These are phyloP conservation scores for Eriocheir sinensis DNA, from an alignment of 1,140 invertebrate species.

Conservation along the genomic window DNA sequence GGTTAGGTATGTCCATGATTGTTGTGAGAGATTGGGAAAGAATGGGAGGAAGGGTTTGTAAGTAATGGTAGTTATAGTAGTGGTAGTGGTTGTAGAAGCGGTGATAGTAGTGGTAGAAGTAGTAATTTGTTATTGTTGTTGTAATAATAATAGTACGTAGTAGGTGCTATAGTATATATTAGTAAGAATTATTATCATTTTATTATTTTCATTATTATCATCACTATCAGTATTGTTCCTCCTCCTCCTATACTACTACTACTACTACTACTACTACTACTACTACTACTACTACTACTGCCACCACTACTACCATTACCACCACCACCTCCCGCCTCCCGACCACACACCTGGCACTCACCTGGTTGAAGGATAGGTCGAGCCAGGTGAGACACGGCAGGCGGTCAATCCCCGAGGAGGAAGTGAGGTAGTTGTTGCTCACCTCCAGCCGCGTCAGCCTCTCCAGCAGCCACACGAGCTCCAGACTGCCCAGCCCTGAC, in stretches of 20 bases:
- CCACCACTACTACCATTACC: not conserved
- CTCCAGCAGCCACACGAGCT: conserved; percentile 63
- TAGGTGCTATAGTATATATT: too few relatives aligned
- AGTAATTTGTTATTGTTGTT: too few relatives aligned
- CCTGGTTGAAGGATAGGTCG: conserved; percentile 70
- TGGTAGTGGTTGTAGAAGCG: too few relatives aligned
- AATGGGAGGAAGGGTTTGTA: too few relatives aligned
- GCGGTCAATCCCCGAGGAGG: conserved; percentile 42
- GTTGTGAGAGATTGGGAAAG: too few relatives aligned
- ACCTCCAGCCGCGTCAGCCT: conserved; percentile 39
- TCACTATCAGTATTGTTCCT: not conserved
- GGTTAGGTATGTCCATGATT: not conserved
- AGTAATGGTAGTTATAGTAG: not conserved
- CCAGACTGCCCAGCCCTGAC: conserved; percentile 69
- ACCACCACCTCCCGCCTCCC: too few relatives aligned
- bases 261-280: not conserved
- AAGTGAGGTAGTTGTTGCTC: conserved; percentile 63
- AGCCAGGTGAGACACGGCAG: conserved; percentile 52
- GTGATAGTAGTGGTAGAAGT: too few relatives aligned
- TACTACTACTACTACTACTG: not conserved
- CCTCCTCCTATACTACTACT: not conserved
- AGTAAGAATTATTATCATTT: not conserved
- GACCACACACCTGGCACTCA: too few relatives aligned
- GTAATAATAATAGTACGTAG: too few relatives aligned
- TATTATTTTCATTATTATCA: not conserved